A percentile compares a stretch with the other conserved stretches of the same genome.
Conservation (phyloP, 1,140 invertebrate genomes). For the Eurosta solidaginis region DNA sequence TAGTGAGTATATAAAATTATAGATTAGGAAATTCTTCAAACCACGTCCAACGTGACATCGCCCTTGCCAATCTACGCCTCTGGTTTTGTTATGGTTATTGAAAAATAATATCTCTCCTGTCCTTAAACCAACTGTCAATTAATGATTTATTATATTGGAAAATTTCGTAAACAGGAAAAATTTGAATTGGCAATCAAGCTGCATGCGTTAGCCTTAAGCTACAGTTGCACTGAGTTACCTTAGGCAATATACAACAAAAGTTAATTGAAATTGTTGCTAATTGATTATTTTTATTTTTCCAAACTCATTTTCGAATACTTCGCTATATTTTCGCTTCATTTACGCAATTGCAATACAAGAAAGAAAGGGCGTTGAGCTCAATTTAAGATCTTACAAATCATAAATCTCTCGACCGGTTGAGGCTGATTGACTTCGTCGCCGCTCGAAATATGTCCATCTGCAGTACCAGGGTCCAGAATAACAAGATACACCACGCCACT, state of each 20-base stretch:
- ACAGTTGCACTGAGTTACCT: not conserved
- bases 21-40: too few species aligned
- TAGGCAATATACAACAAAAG: not conserved
- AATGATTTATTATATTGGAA: constrained; percentile 12
- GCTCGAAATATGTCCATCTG: too few species aligned
- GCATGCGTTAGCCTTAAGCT: too few species aligned
- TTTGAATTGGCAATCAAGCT: not conserved
- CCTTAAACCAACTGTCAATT: not conserved
- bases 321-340: not conserved
- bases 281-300: constrained; percentile 24
- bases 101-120: not conserved
- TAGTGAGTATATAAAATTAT: too few species aligned
- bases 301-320: not conserved
- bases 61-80: too few species aligned
- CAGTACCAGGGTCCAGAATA: too few species aligned
- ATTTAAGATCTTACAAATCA: too few species aligned
- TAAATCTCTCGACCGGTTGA: too few species aligned
- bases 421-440: too few species aligned
- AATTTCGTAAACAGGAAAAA: not conserved
- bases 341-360: not conserved
- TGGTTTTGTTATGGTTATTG: not conserved
- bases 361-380: too few species aligned
- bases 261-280: not conserved
- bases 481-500: too few species aligned
- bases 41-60: too few species aligned